Conservation (phyloP, 2,113 vertebrate species). For the Turnix velox region DNA sequence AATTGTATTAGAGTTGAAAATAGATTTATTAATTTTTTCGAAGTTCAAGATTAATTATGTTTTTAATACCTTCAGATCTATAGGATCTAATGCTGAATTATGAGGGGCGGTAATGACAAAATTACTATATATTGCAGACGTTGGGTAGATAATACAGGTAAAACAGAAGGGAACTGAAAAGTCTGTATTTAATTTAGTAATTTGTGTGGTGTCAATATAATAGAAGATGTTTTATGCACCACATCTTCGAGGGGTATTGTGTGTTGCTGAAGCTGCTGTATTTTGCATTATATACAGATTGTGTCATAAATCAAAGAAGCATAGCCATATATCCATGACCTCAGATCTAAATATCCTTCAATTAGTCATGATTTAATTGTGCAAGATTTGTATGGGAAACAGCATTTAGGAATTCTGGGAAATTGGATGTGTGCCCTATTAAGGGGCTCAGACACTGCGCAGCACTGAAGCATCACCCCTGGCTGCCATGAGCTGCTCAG, state of each 20-base stretch:
- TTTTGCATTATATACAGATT: neutral
- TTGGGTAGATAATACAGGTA: neutral
- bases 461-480: neutral
- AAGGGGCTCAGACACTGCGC: neutral
- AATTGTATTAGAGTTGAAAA: neutral
- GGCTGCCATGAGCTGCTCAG: neutral
- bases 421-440: neutral
- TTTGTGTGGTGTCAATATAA: neutral
- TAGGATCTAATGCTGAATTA: neutral
- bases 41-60: neutral
- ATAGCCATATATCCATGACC: neutral
- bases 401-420: neutral
- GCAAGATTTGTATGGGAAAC: neutral
- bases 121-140: neutral
- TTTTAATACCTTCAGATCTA: neutral
- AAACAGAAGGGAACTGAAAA: neutral
- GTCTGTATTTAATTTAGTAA: neutral
- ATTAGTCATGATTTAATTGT: neutral
- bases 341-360: neutral
- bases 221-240: neutral
- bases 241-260: neutral
- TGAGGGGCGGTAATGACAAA: neutral
- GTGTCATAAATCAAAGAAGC: neutral
- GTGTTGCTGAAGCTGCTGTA: accelerated
- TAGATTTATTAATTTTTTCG: neutral